Evolutionary conservation across 2,797 vertebrate species (phyloP).

Genomic region (Vireo griseus): DNA sequence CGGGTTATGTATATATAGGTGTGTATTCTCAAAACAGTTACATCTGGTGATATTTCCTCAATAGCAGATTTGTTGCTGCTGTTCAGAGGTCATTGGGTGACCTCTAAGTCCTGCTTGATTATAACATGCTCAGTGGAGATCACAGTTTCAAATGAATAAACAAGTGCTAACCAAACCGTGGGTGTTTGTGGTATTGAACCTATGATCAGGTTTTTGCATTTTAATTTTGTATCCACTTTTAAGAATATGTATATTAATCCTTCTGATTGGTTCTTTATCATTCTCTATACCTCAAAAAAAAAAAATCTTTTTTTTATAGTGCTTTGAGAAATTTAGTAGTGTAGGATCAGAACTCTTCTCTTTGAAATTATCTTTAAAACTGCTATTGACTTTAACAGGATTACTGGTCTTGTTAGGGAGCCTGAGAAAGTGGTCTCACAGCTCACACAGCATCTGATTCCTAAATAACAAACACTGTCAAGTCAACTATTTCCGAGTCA

Average conservation of each 20-base stretch:
- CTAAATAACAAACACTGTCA: neutral
- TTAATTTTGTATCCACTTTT: neutral
- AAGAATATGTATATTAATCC: neutral
- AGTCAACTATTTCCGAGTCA: neutral
- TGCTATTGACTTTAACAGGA: conserved; percentile 1
- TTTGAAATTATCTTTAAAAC: conserved; percentile 35
- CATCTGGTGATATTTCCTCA: neutral
- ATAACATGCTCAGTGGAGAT: neutral
- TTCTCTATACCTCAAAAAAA: neutral
- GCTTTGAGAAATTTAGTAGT: neutral
- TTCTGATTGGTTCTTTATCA: neutral
- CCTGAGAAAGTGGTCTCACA: neutral
- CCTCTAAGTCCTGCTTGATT: neutral
- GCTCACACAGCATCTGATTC: neutral
- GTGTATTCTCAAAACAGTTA: neutral
- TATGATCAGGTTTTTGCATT: neutral
- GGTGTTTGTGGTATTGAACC: neutral
- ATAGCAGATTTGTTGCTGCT: neutral
- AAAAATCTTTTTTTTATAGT: neutral
- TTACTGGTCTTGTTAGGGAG: neutral
- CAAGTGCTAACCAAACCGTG: neutral
- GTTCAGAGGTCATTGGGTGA: neutral
- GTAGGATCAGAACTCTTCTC: neutral
- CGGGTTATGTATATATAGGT: neutral
- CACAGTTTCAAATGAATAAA: neutral